Base-by-base conservation (phyloP, 1,140 invertebrate genomes). In the Cotesia glomerata region DNA sequence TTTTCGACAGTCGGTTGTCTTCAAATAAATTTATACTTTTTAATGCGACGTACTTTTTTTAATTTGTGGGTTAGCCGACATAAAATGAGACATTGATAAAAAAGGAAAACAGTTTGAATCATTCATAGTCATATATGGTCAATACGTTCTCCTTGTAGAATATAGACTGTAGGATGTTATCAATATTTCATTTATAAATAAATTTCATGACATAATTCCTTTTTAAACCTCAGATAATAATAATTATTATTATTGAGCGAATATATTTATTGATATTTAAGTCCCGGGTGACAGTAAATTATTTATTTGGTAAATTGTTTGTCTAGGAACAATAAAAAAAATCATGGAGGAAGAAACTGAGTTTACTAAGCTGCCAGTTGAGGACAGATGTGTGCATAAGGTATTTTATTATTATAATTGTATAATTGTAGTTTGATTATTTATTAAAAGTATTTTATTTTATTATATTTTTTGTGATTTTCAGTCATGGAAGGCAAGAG, bases 371-470 rank as follows among this genome's bases (percentile, higher is more conserved):
- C 88, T 98, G 71, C 93, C 97, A 3, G 89, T 96, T 56, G 96
- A 98, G 76, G 97, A 98, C 74, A 91, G 94, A 85, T 95, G 94
- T 87, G 91, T 94, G 14, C 96, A 98, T 83, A 98, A 98, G 88
- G 90, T 92, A 83, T 82, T 66, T 74, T 2, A 69, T 34, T 11
- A 9, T 14, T 34, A n/a, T 34, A 63, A 45, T 5, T 64, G 56
- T 54, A 16, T 61, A 58, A 67, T n/a, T 68, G 3, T 8, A 0
- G 67, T 1, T 13, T 7, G 63, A 56, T 63, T 39, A 72, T 54
- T 65, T 45, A 11, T 59, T n/a, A 39, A 61, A 26, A 26, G 26
- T 26, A 26, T 26, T 26, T 26, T n/a, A n/a, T 14, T 64, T 65
- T 64, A 32, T 26, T 74, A 69, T 49, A 72, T 74, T 36, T 71